These are phyloP conservation scores for Pollenia amentaria DNA, from an alignment of 2,888 invertebrate genomes.

Conservation along the genomic window DNA sequence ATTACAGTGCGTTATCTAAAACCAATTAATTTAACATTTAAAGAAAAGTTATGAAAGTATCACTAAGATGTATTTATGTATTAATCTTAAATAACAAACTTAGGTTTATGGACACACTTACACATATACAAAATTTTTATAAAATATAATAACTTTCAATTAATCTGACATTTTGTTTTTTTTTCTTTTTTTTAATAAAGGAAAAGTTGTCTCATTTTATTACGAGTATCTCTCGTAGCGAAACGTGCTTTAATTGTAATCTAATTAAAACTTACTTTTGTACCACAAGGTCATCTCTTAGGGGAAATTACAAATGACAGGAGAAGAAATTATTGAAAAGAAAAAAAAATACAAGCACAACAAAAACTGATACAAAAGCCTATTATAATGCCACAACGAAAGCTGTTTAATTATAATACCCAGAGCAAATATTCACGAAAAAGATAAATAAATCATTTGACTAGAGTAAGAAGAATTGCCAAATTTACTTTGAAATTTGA, in stretches of 20 bases:
- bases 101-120: too few species aligned
- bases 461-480: slow-evolving; percentile 32
- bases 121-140: too few species aligned
- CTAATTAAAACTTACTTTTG: slow-evolving; percentile 64
- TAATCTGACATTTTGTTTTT: not conserved
- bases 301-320: slow-evolving; percentile 65
- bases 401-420: slow-evolving; percentile 65
- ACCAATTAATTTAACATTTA: too few species aligned
- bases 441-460: slow-evolving; percentile 66
- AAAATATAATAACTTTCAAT: not conserved
- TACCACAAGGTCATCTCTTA: slow-evolving; percentile 68
- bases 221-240: not conserved
- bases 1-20: too few species aligned
- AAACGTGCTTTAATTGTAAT: slow-evolving; percentile 68
- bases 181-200: not conserved
- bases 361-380: slow-evolving; percentile 49
- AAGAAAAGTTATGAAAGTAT: too few species aligned
- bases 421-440: slow-evolving; percentile 61
- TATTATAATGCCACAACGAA: slow-evolving; percentile 56
- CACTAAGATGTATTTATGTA: too few species aligned
- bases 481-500: slow-evolving; percentile 33
- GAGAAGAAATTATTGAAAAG: slow-evolving; percentile 35
- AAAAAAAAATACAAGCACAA: not conserved
- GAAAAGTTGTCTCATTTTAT: slow-evolving; percentile 20
- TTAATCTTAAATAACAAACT: too few species aligned